These are phyloP conservation scores for Spicauda simplicius DNA, from an alignment of 2,888 invertebrate genomes.

Conservation along the genomic window DNA sequence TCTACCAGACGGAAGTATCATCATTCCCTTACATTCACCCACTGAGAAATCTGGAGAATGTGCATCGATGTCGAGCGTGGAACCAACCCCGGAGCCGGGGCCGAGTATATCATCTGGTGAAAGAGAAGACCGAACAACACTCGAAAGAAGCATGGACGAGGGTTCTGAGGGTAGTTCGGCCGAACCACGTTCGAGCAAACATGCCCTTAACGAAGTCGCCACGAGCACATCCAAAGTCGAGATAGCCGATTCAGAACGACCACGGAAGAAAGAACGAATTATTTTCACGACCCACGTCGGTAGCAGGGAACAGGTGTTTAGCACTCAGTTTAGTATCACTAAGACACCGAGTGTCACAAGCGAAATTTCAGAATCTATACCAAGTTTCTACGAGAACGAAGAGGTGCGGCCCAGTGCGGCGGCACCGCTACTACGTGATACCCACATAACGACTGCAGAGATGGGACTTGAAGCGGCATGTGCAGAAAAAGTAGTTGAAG, in stretches of 20 bases:
- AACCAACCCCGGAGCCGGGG: constrained; percentile 24
- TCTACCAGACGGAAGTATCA: constrained; percentile 84
- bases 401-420: constrained; percentile 72
- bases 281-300: constrained; percentile 89
- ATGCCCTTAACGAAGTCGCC: background rate
- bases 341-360: constrained; percentile 87
- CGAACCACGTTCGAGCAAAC: constrained; percentile 9
- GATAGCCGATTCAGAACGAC: constrained; percentile 41
- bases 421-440: constrained; percentile 39
- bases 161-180: constrained; percentile 32
- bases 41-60: constrained; percentile 61
- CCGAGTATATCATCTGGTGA: constrained; percentile 26
- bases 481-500: constrained; percentile 30
- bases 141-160: constrained; percentile 33
- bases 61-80: constrained; percentile 36
- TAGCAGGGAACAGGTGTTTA: constrained; percentile 88
- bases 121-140: constrained; percentile 29
- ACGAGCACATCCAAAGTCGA: background rate
- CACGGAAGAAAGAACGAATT: constrained; percentile 72
- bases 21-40: constrained; percentile 81
- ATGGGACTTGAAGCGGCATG: constrained; percentile 12
- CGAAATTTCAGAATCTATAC: constrained; percentile 82
- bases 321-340: constrained; percentile 87
- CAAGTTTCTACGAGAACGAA: constrained; percentile 83
- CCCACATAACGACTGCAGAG: constrained; percentile 39